phyloP scores from a whole-genome alignment of 2,888 invertebrate genomes.

The Oligia latruncula region DNA sequence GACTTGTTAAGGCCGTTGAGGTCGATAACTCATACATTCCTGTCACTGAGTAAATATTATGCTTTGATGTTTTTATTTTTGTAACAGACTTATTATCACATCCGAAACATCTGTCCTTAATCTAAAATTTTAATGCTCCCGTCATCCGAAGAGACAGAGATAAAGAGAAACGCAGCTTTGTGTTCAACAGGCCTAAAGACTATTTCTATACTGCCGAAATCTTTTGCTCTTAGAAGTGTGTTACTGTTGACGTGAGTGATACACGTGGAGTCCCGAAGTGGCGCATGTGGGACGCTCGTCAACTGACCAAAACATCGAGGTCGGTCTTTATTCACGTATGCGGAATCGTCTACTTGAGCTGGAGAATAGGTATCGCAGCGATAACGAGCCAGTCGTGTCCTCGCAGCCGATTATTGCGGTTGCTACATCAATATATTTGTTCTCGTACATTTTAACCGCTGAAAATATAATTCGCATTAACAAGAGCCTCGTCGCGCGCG shows the following conservation, averaged over 20 bases:
- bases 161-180: slow-evolving; percentile 50
- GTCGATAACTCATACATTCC: slow-evolving; percentile 66
- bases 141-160: slow-evolving; percentile 45
- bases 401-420: slow-evolving; percentile 88
- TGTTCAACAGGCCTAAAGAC: slow-evolving; percentile 39
- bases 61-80: slow-evolving; percentile 37
- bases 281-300: slow-evolving; percentile 84
- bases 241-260: slow-evolving; percentile 72
- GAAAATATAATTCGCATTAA: slow-evolving; percentile 70
- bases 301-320: slow-evolving; percentile 84
- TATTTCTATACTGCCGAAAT: slow-evolving; percentile 57
- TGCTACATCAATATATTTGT: slow-evolving; percentile 79
- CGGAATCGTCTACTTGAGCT: slow-evolving; percentile 81
- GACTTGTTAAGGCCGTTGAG: slow-evolving; percentile 68
- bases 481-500: slow-evolving; percentile 67
- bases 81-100: slow-evolving; percentile 42
- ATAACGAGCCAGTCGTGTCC: slow-evolving; percentile 88
- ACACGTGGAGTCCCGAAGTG: slow-evolving; percentile 72
- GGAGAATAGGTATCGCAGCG: slow-evolving; percentile 86
- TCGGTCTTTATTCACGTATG: slow-evolving; percentile 82
- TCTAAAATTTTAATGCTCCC: slow-evolving; percentile 33
- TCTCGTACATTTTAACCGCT: slow-evolving; percentile 71
- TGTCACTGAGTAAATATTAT: slow-evolving; percentile 47
- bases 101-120: slow-evolving; percentile 49
- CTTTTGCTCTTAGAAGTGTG: slow-evolving; percentile 57